Base-by-base conservation (phyloP, 2,797 vertebrate species). In the Schizopygopsis malacanthus region DNA sequence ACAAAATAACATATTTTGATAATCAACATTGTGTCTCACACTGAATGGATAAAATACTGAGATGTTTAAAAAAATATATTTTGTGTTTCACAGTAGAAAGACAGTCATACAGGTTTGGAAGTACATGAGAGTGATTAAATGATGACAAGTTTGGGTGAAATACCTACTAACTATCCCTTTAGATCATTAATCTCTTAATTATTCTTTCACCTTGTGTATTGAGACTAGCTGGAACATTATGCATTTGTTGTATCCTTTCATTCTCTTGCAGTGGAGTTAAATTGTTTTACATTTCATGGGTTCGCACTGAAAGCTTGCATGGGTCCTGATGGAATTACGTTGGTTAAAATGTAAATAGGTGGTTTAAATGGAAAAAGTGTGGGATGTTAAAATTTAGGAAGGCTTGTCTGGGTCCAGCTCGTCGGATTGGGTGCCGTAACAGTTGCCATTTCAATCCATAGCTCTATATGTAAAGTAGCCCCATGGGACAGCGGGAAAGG, bases 291-390 rank as follows among this genome's bases (percentile, higher is more conserved):
- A 39, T 13, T 15, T 78, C 43, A n/a, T 25, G 7, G 37, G 16
- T 79, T 79, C 73, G 86, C 87, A 90, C 90, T 93, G 92, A 93
- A 92, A 92, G 90, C 92, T 93, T 89, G 25, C 59, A 63, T 28
- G 84, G 91, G 92, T 90, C 88, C 87, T 61, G 78, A 91, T 92
- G 91, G 93, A 94, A 94, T 94, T 92, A 93, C 85, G 89, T 91
- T 89, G 22, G 37, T 91, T 92, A 92, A 61, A 52, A 72, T 73
- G 71, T 45, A 83, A 47, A 77, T 56, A 39, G 61, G 54, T 13
- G 16, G 61, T 76, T 71, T 69, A 59, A 78, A 56, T 20, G 37
- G 43, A 61, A 81, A 81, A 78, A 25, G 50, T 63, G 33, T 28
- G 33, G 28, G 82, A 82, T 85, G 50, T 69, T 72, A 79, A 88